phyloP scores from a whole-genome alignment of 2,888 invertebrate species.

The Eupithecia subfuscata region DNA sequence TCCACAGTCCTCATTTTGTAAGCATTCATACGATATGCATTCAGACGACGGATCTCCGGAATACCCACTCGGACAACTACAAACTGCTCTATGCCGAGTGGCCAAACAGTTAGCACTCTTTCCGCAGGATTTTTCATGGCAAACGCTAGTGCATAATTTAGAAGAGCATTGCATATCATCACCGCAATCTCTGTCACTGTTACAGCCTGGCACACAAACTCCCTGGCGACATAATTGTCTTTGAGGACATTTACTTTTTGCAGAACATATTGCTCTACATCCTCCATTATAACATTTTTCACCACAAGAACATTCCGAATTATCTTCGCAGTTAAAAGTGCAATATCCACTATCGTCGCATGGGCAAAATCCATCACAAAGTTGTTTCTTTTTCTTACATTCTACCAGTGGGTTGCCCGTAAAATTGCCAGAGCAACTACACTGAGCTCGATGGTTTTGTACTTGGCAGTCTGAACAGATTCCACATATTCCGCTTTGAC shows the following conservation, averaged over 20 bases:
- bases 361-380: conserved; percentile 90
- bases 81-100: conserved; percentile 91
- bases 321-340: conserved; percentile 86
- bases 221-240: conserved; percentile 91
- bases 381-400: conserved; percentile 88
- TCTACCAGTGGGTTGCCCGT: conserved; percentile 92
- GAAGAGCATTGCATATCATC: conserved; percentile 88
- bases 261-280: conserved; percentile 89
- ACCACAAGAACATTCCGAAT: conserved; percentile 91
- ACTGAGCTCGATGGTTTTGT: conserved; percentile 92
- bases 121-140: conserved; percentile 89
- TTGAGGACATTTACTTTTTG: conserved; percentile 87
- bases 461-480: conserved; percentile 93
- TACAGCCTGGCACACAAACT: conserved; percentile 91
- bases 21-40: conserved; percentile 91
- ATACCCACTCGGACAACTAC: conserved; percentile 93
- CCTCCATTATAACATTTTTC: conserved; percentile 90
- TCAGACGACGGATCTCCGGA: conserved; percentile 91
- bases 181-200: conserved; percentile 90
- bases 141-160: conserved; percentile 88
- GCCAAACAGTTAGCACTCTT: conserved; percentile 91
- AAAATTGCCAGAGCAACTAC: conserved; percentile 92
- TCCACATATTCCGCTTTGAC: conserved; percentile 89
- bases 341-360: conserved; percentile 94
- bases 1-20: conserved; percentile 90